These are phyloP conservation scores for Petrosia ficiformis DNA, from an alignment of 37 sponge, comb jelly and placozoan genomes.

Conservation along the genomic window DNA sequence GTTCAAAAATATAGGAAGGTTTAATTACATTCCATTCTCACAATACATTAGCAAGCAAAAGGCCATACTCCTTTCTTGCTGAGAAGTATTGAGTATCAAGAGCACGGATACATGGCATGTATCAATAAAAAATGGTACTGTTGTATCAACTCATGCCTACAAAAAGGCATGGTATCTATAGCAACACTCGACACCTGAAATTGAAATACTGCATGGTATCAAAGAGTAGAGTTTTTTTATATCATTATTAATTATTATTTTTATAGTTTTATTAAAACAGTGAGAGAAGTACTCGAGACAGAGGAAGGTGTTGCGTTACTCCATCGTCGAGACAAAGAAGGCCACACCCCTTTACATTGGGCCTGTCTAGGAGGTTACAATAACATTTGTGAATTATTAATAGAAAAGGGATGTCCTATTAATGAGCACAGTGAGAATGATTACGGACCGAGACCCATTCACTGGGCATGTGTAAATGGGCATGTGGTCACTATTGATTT, in stretches of 20 bases:
- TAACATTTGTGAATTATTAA: constrained; percentile 53
- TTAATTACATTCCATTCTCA: no score
- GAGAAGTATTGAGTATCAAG: no score
- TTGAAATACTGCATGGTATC: no score
- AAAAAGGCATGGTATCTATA: no score
- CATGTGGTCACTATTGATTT: constrained; percentile 53
- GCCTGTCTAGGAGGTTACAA: constrained; percentile 68
- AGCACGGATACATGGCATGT: no score
- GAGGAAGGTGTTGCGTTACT: constrained; percentile 23
- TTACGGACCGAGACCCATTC: constrained; percentile 75
- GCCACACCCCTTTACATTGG: constrained; percentile 83
- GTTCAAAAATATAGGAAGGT: no score
- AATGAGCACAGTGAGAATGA: constrained; percentile 75
- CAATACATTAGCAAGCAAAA: no score
- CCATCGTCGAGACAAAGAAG: constrained; percentile 38
- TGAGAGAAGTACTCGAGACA: constrained; percentile 40
- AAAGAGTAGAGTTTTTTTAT: no score
- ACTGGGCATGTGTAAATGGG: constrained; percentile 85
- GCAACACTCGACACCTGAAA: no score
- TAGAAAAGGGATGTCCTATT: constrained; percentile 57
- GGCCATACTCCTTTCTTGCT: no score
- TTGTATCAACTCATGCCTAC: no score
- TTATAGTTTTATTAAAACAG: constrained; percentile 34
- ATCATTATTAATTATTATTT: not conserved
- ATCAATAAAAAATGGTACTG: no score